These are phyloP conservation scores for Triplophysa siluroides DNA, from an alignment of 2,113 vertebrate species.

Conservation along the genomic window DNA sequence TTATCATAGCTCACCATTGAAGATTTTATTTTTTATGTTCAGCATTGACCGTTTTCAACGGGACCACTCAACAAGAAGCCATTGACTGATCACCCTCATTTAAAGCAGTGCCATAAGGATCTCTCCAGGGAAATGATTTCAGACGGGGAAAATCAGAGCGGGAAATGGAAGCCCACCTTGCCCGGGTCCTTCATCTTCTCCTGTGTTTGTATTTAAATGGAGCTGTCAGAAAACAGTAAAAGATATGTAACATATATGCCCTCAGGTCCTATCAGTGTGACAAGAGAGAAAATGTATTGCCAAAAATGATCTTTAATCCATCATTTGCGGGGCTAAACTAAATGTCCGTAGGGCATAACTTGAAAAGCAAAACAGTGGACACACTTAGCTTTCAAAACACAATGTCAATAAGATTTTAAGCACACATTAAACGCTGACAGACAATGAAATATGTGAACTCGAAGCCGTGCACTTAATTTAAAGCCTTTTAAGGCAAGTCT, in stretches of 20 bases:
- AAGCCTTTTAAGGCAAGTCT: neutral
- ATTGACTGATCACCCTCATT: neutral
- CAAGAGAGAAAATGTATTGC: constrained; percentile 4
- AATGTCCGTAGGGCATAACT: constrained; percentile 2
- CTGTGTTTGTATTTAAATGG: neutral
- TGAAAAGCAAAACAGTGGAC: constrained; percentile 21
- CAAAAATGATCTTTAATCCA: constrained; percentile 19
- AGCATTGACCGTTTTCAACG: neutral
- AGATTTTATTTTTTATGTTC: no score
- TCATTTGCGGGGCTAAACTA: constrained; percentile 17
- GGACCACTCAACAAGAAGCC: neutral
- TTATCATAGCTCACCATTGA: no score
- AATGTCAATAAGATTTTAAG: constrained; percentile 11
- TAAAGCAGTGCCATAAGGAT: neutral
- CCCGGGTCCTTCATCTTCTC: constrained; percentile 23
- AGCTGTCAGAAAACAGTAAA: constrained; percentile 39
- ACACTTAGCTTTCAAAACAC: constrained; percentile 14
- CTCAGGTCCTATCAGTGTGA: constrained; percentile 7
- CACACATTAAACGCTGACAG: constrained; percentile 1
- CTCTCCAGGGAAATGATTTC: constrained; percentile 1
- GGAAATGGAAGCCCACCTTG: constrained; percentile 17
- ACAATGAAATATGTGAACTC: neutral
- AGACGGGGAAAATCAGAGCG: constrained; percentile 4
- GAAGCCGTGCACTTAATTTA: neutral
- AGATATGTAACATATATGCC: constrained; percentile 1